These are phyloP conservation scores for Psilopsiagon aymara DNA, from an alignment of 2,113 vertebrate species.

Conservation along the genomic window DNA sequence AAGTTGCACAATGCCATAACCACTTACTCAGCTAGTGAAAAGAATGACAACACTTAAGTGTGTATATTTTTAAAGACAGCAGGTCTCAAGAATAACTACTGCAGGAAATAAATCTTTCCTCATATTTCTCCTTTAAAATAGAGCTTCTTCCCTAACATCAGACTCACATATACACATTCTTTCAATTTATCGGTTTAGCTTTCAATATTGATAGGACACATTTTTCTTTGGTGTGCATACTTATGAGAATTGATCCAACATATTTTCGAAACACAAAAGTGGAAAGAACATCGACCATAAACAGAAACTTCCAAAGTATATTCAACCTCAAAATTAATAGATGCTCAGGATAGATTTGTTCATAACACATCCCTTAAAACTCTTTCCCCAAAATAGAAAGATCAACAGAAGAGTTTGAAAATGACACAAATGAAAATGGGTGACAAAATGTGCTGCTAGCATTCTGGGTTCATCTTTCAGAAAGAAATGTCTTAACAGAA, in stretches of 20 bases:
- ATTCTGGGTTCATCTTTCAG: background rate
- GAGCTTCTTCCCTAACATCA: fast-evolving
- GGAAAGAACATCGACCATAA: background rate
- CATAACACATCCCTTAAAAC: background rate
- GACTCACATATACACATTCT: background rate
- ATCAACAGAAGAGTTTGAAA: background rate
- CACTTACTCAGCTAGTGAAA: background rate
- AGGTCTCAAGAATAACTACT: background rate
- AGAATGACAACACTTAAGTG: background rate
- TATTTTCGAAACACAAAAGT: background rate
- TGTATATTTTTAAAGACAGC: background rate
- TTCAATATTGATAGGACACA: background rate
- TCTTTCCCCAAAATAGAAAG: background rate
- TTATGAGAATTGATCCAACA: background rate
- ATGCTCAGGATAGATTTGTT: background rate
- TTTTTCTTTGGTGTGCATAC: background rate
- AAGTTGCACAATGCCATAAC: background rate
- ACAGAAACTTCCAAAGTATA: background rate
- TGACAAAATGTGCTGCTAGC: background rate
- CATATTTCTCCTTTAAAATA: background rate
- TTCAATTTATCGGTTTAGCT: background rate
- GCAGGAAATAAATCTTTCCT: background rate
- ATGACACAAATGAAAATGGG: background rate
- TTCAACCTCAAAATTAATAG: background rate
- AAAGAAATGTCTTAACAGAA: background rate